phyloP scores from a whole-genome alignment of 1,140 invertebrate genomes.

The Palaemon carinicauda region DNA sequence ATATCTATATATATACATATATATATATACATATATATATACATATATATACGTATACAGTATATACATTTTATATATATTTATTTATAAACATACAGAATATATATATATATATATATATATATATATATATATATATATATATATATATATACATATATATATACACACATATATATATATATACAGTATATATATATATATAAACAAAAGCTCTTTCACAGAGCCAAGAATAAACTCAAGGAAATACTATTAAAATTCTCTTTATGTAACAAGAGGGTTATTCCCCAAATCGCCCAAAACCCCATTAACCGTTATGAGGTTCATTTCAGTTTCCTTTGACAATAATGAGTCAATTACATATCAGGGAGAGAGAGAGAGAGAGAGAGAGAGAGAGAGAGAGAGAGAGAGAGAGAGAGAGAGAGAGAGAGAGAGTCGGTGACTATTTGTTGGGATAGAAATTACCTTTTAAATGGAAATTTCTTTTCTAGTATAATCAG shows the following conservation, averaged over 20 bases:
- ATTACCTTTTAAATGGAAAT: no score
- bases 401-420: no score
- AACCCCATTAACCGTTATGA: neutral
- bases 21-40: neutral
- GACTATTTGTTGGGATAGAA: no score
- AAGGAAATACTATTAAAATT: neutral
- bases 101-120: neutral
- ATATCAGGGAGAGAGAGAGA: no score
- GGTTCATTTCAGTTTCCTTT: no score
- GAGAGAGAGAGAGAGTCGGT: no score
- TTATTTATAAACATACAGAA: neutral
- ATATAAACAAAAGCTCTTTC: neutral
- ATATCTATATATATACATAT: neutral
- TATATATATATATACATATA: constrained; percentile 24
- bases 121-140: constrained; percentile 1
- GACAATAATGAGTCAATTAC: no score
- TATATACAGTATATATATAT: constrained; percentile 32
- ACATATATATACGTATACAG: neutral
- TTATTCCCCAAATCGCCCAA: neutral
- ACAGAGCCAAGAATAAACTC: neutral
- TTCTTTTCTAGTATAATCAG: no score
- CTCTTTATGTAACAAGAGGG: neutral
- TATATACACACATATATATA: constrained; percentile 29
- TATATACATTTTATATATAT: no score
- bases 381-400: no score